Evolutionary conservation across 2,113 vertebrate genomes (phyloP).

Genomic region (Pollimyrus isidori): DNA sequence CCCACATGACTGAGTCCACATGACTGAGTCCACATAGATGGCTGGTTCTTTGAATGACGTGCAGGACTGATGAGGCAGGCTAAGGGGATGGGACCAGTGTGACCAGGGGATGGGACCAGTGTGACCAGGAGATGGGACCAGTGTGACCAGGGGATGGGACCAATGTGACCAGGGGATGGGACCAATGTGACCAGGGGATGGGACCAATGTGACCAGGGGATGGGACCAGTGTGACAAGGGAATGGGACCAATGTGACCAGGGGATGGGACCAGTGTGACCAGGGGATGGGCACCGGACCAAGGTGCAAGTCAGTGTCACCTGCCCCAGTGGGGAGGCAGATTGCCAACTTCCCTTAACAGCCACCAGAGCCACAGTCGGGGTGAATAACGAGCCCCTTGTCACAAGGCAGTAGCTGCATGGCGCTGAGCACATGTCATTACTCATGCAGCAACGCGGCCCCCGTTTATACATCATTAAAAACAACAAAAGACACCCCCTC

Average conservation of each 20-base stretch:
- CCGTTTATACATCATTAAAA: constrained; percentile 36
- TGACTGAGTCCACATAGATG: constrained; percentile 46
- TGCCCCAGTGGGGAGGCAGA: constrained; percentile 2
- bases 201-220: constrained; percentile 45
- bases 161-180: constrained; percentile 45
- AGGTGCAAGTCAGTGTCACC: background rate
- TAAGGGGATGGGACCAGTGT: too few relatives aligned
- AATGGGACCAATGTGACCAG: constrained; percentile 45
- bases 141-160: constrained; percentile 42
- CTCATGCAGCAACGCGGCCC: constrained; percentile 21
- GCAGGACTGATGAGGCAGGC: constrained; percentile 61
- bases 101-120: constrained; percentile 39
- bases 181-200: constrained; percentile 49
- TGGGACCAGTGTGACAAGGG: constrained; percentile 50
- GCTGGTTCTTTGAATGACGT: constrained; percentile 59
- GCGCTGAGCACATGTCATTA: constrained; percentile 43
- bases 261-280: constrained; percentile 44
- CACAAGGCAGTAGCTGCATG: constrained; percentile 41
- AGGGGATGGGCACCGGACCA: background rate
- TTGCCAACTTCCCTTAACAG: constrained; percentile 43
- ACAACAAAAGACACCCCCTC: constrained; percentile 22
- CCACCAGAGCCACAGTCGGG: constrained; percentile 33
- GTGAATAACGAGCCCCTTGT: constrained; percentile 66
- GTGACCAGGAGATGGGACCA: constrained; percentile 45
- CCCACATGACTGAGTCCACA: background rate